phyloP scores from a whole-genome alignment of 2,888 invertebrate genomes.

The Apamea epomidion region DNA sequence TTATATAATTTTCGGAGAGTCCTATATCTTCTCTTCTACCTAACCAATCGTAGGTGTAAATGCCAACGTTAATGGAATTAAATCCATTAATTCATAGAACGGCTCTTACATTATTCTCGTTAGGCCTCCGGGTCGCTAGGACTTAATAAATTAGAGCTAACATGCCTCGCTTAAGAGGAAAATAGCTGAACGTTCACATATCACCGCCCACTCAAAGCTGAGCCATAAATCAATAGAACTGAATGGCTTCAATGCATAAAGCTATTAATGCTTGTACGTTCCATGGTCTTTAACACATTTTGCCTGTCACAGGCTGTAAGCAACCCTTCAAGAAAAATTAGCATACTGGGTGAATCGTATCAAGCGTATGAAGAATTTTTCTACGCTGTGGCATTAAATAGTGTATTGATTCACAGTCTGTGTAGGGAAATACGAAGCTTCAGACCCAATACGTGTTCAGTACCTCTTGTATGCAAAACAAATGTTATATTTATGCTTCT shows the following conservation, averaged over 20 bases:
- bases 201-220: constrained; percentile 81
- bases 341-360: constrained; percentile 24
- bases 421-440: constrained; percentile 58
- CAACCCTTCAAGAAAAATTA: not conserved
- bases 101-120: constrained; percentile 30
- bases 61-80: constrained; percentile 35
- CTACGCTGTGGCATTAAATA: constrained; percentile 45
- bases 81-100: constrained; percentile 38
- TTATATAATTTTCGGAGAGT: not conserved
- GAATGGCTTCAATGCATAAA: constrained; percentile 80
- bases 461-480: constrained; percentile 80
- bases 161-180: constrained; percentile 68
- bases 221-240: constrained; percentile 82
- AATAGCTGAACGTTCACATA: constrained; percentile 74
- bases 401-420: constrained; percentile 54
- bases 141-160: constrained; percentile 75
- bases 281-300: constrained; percentile 61
- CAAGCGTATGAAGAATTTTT: constrained; percentile 8
- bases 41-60: constrained; percentile 39
- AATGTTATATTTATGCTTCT: constrained; percentile 84
- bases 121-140: constrained; percentile 50
- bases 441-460: constrained; percentile 74
- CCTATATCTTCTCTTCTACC: constrained; percentile 16
- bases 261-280: constrained; percentile 72
- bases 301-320: constrained; percentile 49